These are phyloP conservation scores for Camarhynchus parvulus DNA, from an alignment of 2,113 vertebrate genomes.

Conservation along the genomic window DNA sequence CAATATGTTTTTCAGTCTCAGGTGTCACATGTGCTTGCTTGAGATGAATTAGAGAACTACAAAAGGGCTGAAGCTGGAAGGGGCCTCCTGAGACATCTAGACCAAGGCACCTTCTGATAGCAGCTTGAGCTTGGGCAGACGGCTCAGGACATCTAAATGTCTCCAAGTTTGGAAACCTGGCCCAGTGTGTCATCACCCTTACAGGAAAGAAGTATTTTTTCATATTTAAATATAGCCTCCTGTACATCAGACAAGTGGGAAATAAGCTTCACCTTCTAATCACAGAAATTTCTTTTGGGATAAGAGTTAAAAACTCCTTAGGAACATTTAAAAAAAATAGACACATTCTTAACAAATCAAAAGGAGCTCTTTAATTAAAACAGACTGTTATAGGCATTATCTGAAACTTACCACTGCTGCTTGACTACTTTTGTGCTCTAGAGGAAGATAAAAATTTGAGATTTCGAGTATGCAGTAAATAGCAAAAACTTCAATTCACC, in stretches of 20 bases:
- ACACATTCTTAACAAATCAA: slow-evolving; percentile 55
- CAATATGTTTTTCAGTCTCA: neutral
- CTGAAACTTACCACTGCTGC: slow-evolving; percentile 78
- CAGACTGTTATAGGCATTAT: slow-evolving; percentile 80
- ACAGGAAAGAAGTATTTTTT: neutral
- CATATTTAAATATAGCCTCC: neutral
- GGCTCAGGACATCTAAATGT: neutral
- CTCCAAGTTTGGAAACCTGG: neutral
- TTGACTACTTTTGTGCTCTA: slow-evolving; percentile 63
- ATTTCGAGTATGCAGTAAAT: neutral
- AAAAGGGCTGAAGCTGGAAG: neutral
- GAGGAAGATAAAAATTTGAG: neutral
- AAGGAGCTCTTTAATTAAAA: slow-evolving; percentile 76
- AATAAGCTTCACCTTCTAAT: neutral
- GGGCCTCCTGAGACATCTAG: neutral
- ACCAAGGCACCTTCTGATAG: neutral
- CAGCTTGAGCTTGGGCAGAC: neutral
- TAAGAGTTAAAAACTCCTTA: neutral
- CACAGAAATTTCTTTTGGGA: neutral
- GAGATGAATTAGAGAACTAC: neutral
- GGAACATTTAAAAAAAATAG: neutral
- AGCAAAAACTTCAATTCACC: neutral
- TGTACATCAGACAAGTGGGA: neutral
- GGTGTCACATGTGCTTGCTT: neutral
- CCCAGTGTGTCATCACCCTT: neutral